A percentile compares a stretch with the other conserved stretches of the same genome.
phyloP scores from a whole-genome alignment of 1,140 invertebrate genomes.

The Drosophila bocqueti region DNA sequence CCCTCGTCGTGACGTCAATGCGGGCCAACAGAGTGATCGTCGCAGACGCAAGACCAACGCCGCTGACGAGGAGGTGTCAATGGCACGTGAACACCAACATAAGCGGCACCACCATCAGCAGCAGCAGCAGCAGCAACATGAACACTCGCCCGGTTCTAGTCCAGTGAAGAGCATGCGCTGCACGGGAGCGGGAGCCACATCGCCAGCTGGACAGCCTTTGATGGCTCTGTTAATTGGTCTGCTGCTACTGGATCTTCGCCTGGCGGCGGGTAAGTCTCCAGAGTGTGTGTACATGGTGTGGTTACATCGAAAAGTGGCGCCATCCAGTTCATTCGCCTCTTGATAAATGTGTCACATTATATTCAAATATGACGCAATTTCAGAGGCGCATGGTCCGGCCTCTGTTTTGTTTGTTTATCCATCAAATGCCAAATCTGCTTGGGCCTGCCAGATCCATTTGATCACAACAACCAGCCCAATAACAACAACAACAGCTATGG shows the following conservation, averaged over 20 bases:
- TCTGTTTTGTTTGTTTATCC: conserved; percentile 51
- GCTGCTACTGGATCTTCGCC: conserved; percentile 72
- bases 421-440: conserved; percentile 21
- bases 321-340: conserved; percentile 30
- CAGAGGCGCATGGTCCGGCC: conserved; percentile 17
- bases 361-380: conserved; percentile 74
- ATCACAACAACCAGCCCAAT: conserved; percentile 10
- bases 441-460: conserved; percentile 44
- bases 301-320: conserved; percentile 25
- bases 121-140: conserved; percentile 15
- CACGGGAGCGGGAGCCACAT: conserved; percentile 28
- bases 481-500: not conserved
- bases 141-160: conserved; percentile 70
- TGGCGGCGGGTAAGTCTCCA: conserved; percentile 70
- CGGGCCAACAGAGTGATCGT: conserved; percentile 8
- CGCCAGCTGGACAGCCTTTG: conserved; percentile 59
- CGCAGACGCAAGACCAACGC: conserved; percentile 15
- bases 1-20: conserved; percentile 73
- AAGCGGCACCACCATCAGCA: conserved; percentile 10
- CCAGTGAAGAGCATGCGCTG: conserved; percentile 50
- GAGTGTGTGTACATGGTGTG: conserved; percentile 1
- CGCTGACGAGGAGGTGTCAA: conserved; percentile 76
- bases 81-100: conserved; percentile 70
- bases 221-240: conserved; percentile 83
- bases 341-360: conserved; percentile 73